phyloP scores from a whole-genome alignment of 1,140 invertebrate species.

The Nasonia giraulti region DNA sequence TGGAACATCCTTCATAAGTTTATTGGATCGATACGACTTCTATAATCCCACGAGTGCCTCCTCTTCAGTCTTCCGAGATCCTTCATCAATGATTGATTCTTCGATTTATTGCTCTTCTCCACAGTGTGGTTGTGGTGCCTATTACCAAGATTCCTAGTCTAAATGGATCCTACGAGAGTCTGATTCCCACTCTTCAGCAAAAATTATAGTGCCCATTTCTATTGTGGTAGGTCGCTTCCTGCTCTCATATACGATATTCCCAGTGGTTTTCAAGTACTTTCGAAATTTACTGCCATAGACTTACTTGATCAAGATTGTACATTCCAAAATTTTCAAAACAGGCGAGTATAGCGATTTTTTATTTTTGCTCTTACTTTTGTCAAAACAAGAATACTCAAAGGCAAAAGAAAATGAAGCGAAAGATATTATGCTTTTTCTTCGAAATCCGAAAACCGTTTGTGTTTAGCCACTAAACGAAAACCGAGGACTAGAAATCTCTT shows the following conservation, averaged over 20 bases:
- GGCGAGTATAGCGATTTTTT: slow-evolving; percentile 28
- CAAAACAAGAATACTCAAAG: slow-evolving; percentile 18
- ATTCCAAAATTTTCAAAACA: slow-evolving; percentile 54
- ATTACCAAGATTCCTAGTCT: background rate
- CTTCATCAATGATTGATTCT: slow-evolving; percentile 3
- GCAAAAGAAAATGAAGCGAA: slow-evolving; percentile 17
- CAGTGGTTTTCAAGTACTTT: background rate
- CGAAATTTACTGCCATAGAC: slow-evolving; percentile 63
- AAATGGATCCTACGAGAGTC: slow-evolving; percentile 22
- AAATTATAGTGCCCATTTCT: slow-evolving; percentile 13
- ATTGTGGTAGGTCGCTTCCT: background rate
- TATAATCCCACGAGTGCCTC: slow-evolving; percentile 9
- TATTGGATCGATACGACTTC: background rate
- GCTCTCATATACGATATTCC: too few species aligned
- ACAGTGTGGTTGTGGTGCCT: background rate
- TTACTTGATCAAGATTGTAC: slow-evolving; percentile 73
- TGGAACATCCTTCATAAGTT: background rate
- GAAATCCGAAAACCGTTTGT: slow-evolving; percentile 9
- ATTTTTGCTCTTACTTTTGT: slow-evolving; percentile 44
- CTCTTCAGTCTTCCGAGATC: slow-evolving; percentile 18
- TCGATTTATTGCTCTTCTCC: background rate
- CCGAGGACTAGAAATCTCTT: slow-evolving; percentile 39
- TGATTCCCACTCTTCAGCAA: slow-evolving; percentile 34
- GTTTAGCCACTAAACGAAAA: slow-evolving; percentile 9
- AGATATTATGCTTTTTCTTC: slow-evolving; percentile 17